These are phyloP conservation scores for Scrobipalpa costella DNA, from an alignment of 2,888 invertebrate genomes.

Conservation along the genomic window DNA sequence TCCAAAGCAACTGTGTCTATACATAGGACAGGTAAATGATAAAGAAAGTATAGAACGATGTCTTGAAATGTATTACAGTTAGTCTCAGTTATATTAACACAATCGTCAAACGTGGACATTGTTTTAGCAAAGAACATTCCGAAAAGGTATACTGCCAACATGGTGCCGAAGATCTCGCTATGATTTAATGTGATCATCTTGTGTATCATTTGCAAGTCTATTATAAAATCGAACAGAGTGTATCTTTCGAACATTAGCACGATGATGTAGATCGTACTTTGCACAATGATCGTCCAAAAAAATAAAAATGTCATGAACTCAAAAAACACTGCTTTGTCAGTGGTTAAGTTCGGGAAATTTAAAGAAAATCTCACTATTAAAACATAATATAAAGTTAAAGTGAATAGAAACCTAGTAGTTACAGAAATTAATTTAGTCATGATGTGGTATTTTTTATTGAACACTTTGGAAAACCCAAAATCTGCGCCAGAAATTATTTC, in stretches of 20 bases:
- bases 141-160: background rate
- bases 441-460: background rate
- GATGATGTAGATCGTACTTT: background rate
- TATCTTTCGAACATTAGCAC: background rate
- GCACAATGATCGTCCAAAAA: background rate
- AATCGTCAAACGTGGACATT: background rate
- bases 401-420: background rate
- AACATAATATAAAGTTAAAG: background rate
- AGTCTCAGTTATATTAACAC: background rate
- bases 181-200: background rate
- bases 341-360: background rate
- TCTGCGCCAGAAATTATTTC: background rate
- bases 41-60: background rate
- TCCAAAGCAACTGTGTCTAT: background rate
- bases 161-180: background rate
- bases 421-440: background rate
- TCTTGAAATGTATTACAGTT: background rate
- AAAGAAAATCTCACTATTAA: background rate
- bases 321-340: background rate
- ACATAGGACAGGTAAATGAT: background rate
- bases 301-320: slow-evolving; percentile 1
- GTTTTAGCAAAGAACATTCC: background rate
- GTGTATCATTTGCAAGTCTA: slow-evolving; percentile 1
- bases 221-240: background rate
- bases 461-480: background rate